A percentile compares a stretch with the other conserved stretches of the same genome.
Conservation (phyloP, 2,113 vertebrate genomes). For the Aphyosemion australe region DNA sequence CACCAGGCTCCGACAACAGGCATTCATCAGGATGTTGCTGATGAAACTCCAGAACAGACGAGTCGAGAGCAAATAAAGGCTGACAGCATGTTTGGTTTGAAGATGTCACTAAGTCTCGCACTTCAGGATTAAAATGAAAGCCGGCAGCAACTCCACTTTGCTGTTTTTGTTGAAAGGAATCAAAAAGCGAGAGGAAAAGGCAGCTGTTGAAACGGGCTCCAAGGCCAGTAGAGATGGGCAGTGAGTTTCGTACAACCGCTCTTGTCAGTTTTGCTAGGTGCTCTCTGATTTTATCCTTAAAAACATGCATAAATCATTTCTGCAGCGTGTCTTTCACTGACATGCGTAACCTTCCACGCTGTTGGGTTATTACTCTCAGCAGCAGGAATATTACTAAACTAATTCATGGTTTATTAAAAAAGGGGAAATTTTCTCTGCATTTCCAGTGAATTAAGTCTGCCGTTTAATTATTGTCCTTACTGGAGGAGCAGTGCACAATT, state of each 20-base stretch:
- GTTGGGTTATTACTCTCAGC: background rate
- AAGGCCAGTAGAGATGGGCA: conserved; percentile 24
- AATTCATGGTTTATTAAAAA: too few relatives aligned
- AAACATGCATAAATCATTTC: background rate
- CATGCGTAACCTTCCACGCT: background rate
- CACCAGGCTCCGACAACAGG: conserved; percentile 1
- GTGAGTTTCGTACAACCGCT: conserved; percentile 6
- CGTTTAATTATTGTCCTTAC: background rate
- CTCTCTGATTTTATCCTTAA: background rate
- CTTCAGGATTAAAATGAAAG: conserved; percentile 27
- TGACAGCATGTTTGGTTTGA: conserved; percentile 8
- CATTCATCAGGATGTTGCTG: conserved; percentile 18
- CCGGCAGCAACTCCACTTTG: conserved; percentile 11
- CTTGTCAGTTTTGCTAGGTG: background rate
- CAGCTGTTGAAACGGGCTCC: conserved; percentile 10
- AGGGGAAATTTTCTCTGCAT: too few relatives aligned
- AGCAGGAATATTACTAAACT: too few relatives aligned
- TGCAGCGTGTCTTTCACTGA: background rate
- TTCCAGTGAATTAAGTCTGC: background rate
- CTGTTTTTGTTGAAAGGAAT: background rate
- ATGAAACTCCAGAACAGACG: conserved; percentile 19
- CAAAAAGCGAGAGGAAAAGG: background rate
- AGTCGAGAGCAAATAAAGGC: conserved; percentile 1
- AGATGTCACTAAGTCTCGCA: conserved; percentile 20
- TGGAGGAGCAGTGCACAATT: conserved; percentile 9